phyloP scores from a whole-genome alignment of 2,113 vertebrate species.

The Petrocephalus microphthalmus region DNA sequence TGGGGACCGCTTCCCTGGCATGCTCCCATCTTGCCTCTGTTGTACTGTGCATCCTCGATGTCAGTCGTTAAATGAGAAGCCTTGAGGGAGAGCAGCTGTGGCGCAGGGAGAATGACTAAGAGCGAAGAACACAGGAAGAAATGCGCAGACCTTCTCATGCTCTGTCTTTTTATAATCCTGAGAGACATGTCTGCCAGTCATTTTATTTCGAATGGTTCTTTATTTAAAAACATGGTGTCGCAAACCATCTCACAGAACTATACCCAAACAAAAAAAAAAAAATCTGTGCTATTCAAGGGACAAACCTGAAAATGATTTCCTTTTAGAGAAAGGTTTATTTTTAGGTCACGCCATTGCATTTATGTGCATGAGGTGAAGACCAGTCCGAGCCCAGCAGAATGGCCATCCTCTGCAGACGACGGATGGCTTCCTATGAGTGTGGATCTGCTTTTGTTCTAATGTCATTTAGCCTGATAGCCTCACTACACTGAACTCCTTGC shows the following conservation, averaged over 20 bases:
- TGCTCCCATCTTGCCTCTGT: not conserved
- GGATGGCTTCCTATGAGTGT: not conserved
- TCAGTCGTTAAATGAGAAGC: not conserved
- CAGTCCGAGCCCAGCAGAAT: not conserved
- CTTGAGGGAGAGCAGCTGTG: not conserved
- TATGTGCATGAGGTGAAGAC: not conserved
- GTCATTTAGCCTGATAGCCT: constrained; percentile 9
- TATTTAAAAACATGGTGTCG: not conserved
- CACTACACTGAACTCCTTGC: not conserved
- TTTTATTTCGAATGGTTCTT: not conserved
- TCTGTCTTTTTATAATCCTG: not conserved
- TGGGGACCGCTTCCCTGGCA: constrained; percentile 38
- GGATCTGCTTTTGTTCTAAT: not conserved
- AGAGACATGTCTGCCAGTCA: not conserved
- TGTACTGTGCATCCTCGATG: not conserved
- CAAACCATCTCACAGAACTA: not conserved
- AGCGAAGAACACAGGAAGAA: not conserved
- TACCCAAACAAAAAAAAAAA: not conserved
- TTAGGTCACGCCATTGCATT: not conserved
- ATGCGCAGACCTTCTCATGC: not conserved
- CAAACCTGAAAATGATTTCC: not conserved
- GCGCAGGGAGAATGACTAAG: not conserved
- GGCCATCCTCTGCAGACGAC: not conserved
- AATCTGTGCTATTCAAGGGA: not conserved
- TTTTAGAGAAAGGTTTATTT: not conserved